Conservation (phyloP, 2,113 vertebrate species). For the Megaceryle maxima region DNA sequence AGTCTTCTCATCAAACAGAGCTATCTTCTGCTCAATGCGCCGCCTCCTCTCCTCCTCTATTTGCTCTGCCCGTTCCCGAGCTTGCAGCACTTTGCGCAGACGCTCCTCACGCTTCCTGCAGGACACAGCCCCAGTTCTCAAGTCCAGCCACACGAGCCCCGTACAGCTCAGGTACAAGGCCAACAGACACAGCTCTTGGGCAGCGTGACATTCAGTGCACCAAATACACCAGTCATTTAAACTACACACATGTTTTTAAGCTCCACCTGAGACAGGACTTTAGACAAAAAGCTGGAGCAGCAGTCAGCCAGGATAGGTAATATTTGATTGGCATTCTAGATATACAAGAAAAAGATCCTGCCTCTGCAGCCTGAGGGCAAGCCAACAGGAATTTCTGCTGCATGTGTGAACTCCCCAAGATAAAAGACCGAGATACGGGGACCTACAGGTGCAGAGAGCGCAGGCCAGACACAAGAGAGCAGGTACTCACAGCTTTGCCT, state of each 20-base stretch:
- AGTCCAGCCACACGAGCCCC: not conserved
- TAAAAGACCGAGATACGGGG: too few species aligned
- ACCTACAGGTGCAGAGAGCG: not conserved
- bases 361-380: not conserved
- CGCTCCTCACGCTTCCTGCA: conserved; percentile 89
- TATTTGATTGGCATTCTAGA: not conserved
- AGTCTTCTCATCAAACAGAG: conserved; percentile 88
- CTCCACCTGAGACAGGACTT: not conserved
- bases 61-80: conserved; percentile 87
- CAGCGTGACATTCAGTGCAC: not conserved
- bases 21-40: conserved; percentile 89
- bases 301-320: not conserved
- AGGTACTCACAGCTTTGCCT: conserved; percentile 83
- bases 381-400: not conserved
- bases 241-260: not conserved
- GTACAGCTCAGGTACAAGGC: not conserved
- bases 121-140: not conserved
- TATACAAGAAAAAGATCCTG: not conserved
- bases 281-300: not conserved
- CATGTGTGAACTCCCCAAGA: not conserved
- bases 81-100: conserved; percentile 84
- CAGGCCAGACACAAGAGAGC: not conserved
- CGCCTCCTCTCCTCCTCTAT: conserved; percentile 89
- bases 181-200: not conserved
- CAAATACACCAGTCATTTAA: not conserved